A percentile compares a stretch with the other conserved stretches of the same genome.
Evolutionary conservation across 30 jellyfish, hydroid and myxozoan genomes (phyloP).

Genomic region (Pseudorhiza aurosa): DNA sequence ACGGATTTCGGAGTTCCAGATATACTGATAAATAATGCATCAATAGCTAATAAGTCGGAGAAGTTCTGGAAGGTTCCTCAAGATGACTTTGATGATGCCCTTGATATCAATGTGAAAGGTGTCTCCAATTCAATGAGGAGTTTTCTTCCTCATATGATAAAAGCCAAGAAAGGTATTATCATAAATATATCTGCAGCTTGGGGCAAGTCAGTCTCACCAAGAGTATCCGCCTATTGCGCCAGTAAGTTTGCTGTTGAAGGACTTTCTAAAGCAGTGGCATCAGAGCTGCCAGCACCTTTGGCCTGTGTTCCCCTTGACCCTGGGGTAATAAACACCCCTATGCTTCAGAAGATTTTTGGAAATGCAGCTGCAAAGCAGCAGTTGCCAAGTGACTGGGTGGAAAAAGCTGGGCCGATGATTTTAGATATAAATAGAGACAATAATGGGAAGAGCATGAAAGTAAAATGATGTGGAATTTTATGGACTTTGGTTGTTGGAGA

Average conservation of each 20-base stretch:
- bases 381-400: constrained; percentile 71
- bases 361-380: constrained; percentile 58
- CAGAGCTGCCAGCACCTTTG: constrained; percentile 80
- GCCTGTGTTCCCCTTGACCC: constrained; percentile 81
- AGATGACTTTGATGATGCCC: constrained; percentile 52
- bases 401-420: constrained; percentile 71
- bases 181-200: constrained; percentile 74
- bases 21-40: constrained; percentile 72
- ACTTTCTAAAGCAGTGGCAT: constrained; percentile 69
- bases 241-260: constrained; percentile 81
- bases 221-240: constrained; percentile 79
- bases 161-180: constrained; percentile 66
- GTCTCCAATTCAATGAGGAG: constrained; percentile 40
- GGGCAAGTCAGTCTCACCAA: constrained; percentile 63
- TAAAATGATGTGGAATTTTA: too few relatives aligned
- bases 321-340: constrained; percentile 78
- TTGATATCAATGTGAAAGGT: constrained; percentile 76
- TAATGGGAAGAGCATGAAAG: constrained; percentile 74
- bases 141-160: constrained; percentile 69
- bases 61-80: constrained; percentile 61
- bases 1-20: constrained; percentile 63
- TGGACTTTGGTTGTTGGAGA: too few relatives aligned
- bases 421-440: constrained; percentile 42
- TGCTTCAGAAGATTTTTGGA: constrained; percentile 73
- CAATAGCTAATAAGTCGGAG: constrained; percentile 34